These are phyloP conservation scores for Callithrix jacchus DNA, from an alignment of 2,113 vertebrate genomes.

Conservation along the genomic window DNA sequence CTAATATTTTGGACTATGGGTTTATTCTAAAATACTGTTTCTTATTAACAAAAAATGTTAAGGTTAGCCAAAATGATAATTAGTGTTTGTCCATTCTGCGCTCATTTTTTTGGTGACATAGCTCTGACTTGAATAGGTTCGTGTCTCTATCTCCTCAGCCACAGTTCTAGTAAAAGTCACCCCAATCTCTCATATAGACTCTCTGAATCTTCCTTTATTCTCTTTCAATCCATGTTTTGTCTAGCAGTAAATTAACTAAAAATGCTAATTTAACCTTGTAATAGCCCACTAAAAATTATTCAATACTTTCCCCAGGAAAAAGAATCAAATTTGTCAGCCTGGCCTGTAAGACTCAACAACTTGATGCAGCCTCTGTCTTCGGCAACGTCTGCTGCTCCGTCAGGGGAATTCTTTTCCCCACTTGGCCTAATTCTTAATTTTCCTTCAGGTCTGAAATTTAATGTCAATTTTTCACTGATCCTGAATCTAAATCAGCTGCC, in stretches of 20 bases:
- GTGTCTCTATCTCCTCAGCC: neutral
- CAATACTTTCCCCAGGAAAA: neutral
- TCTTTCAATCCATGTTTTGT: conserved; percentile 7
- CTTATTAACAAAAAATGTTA: neutral
- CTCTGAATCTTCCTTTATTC: neutral
- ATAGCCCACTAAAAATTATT: conserved; percentile 20
- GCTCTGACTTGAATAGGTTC: neutral
- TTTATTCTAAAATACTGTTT: neutral
- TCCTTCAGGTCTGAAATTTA: neutral
- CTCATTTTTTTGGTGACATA: neutral
- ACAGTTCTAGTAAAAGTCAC: neutral
- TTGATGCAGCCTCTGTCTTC: neutral
- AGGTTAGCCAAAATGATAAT: neutral
- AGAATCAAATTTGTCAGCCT: neutral
- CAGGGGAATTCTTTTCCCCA: neutral
- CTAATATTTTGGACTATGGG: neutral
- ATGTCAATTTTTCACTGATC: neutral
- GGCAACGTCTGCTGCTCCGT: neutral
- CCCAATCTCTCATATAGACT: neutral
- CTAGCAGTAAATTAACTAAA: conserved; percentile 26
- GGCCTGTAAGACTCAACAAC: neutral
- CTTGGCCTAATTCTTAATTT: neutral
- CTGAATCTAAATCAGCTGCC: neutral
- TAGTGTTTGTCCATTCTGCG: neutral
- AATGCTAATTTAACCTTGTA: conserved; percentile 31